A percentile compares a stretch with the other conserved stretches of the same genome.
phyloP scores from a whole-genome alignment of 2,113 vertebrate genomes.

The Speoplatyrhinus poulsoni region DNA sequence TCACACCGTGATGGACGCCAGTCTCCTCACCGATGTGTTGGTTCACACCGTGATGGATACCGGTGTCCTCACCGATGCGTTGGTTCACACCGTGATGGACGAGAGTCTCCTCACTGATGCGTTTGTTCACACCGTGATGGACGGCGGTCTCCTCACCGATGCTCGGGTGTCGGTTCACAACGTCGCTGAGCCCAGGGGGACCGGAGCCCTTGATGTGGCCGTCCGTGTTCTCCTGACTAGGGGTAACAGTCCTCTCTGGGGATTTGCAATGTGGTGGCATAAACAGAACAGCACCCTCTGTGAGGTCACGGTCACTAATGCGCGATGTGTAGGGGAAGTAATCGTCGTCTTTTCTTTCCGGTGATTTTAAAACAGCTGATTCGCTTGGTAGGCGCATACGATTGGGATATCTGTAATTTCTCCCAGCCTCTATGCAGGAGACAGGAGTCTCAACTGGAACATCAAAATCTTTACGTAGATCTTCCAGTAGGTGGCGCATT shows the following conservation, averaged over 20 bases:
- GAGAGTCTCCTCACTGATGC: too few relatives aligned
- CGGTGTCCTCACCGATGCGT: not conserved
- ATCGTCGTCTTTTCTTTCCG: constrained; percentile 38
- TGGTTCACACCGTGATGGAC: not conserved
- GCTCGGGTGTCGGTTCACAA: too few relatives aligned
- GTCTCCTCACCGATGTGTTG: too few relatives aligned
- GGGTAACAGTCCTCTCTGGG: constrained; percentile 22
- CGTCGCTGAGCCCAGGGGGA: constrained; percentile 15
- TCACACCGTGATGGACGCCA: too few relatives aligned
- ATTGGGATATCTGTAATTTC: constrained; percentile 23
- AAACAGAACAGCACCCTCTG: constrained; percentile 22
- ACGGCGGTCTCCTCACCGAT: too few relatives aligned
- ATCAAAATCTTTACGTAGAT: constrained; percentile 70
- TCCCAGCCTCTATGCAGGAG: constrained; percentile 29
- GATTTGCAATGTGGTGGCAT: constrained; percentile 16
- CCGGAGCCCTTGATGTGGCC: not conserved
- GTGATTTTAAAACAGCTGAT: constrained; percentile 6
- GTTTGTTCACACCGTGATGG: too few relatives aligned
- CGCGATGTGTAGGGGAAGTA: constrained; percentile 25
- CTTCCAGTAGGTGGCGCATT: constrained; percentile 79
- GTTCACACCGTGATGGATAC: too few relatives aligned
- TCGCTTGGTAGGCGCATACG: constrained; percentile 28
- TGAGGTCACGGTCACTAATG: constrained; percentile 25
- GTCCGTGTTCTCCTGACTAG: constrained; percentile 23
- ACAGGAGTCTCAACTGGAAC: constrained; percentile 39